A percentile compares a stretch with the other conserved stretches of the same genome.
These are phyloP conservation scores for Dilophus febrilis DNA, from an alignment of 2,888 invertebrate species.

Conservation along the genomic window DNA sequence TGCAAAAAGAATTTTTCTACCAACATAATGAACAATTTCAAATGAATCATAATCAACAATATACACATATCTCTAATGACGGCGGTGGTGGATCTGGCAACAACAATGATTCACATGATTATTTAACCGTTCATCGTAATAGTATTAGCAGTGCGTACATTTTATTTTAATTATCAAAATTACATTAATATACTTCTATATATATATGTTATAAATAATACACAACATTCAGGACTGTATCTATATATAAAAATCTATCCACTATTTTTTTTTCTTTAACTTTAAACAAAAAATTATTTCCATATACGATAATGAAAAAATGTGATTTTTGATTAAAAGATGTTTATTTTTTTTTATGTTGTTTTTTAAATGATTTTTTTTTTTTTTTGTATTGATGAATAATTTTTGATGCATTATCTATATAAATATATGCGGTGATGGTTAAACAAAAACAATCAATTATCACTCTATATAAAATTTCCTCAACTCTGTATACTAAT, in stretches of 20 bases:
- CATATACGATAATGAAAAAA: no score
- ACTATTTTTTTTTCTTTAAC: neutral
- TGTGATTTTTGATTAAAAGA: no score
- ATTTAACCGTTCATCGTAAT: slow-evolving; percentile 7
- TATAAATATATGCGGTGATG: neutral
- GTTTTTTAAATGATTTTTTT: neutral
- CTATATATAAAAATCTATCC: neutral
- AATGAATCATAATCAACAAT: slow-evolving; percentile 11
- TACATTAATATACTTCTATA: neutral
- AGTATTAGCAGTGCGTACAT: slow-evolving; percentile 14
- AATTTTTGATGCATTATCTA: neutral
- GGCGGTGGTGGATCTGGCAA: neutral
- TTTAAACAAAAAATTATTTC: neutral
- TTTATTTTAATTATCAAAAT: neutral
- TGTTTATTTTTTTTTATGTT: no score
- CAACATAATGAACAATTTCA: slow-evolving; percentile 4
- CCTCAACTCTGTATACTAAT: no score
- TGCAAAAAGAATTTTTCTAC: slow-evolving; percentile 25
- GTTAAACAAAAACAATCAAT: neutral
- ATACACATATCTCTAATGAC: neutral
- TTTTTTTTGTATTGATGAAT: neutral
- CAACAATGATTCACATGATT: slow-evolving; percentile 3
- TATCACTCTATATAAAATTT: no score
- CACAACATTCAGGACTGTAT: no score
- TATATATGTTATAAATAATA: neutral